Conservation (phyloP, 53 echinoderm and acorn worm species). For the Apostichopus leukothele region DNA sequence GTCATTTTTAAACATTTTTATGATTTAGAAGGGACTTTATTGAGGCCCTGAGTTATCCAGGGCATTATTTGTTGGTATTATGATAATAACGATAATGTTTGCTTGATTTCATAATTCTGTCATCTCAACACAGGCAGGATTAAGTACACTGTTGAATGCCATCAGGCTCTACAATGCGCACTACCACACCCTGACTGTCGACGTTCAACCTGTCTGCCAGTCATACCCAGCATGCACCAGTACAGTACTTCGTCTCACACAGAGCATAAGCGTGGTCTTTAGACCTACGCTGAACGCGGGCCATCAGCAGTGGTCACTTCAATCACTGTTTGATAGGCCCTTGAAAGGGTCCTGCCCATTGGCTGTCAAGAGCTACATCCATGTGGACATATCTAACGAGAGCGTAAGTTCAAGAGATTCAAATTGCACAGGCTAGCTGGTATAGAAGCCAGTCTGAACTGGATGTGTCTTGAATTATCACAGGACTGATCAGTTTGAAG, state of each 20-base stretch:
- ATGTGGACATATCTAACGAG: conserved; percentile 80
- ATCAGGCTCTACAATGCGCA: conserved; percentile 92
- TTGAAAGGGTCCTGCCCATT: conserved; percentile 75
- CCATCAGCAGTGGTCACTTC: conserved; percentile 64
- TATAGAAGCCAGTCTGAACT: too few relatives aligned
- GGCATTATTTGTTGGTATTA: too few relatives aligned
- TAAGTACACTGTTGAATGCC: conserved; percentile 86
- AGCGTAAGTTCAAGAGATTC: conserved; percentile 58
- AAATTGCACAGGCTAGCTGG: background rate
- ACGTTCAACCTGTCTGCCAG: conserved; percentile 86
- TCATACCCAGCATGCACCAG: conserved; percentile 64
- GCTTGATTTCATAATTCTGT: background rate
- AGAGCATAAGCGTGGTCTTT: conserved; percentile 73
- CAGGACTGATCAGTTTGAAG: too few relatives aligned
- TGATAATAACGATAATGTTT: too few relatives aligned
- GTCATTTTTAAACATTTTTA: too few relatives aligned
- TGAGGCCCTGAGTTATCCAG: too few relatives aligned
- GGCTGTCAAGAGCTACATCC: conserved; percentile 66
- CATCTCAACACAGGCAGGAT: conserved; percentile 70
- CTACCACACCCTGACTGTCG: conserved; percentile 89
- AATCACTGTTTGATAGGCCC: conserved; percentile 64
- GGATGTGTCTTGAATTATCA: too few relatives aligned
- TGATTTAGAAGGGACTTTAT: too few relatives aligned
- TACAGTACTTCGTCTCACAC: conserved; percentile 76
- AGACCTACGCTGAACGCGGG: conserved; percentile 62